Base-by-base conservation (phyloP, 2,888 invertebrate genomes). In the Leucozona laternaria region DNA sequence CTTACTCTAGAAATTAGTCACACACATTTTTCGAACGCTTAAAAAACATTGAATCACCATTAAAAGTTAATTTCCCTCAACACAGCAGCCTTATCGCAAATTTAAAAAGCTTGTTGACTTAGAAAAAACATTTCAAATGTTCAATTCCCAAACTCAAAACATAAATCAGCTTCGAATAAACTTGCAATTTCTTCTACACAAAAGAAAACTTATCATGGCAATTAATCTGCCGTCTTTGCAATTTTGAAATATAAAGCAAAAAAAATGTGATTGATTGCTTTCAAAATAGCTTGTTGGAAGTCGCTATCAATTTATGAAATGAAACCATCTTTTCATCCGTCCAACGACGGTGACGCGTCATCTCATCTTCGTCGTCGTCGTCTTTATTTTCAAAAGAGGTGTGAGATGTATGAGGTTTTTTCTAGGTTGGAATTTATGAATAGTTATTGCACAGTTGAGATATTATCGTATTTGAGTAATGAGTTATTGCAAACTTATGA, bases 211-310 rank as follows among this genome's bases (percentile, higher is more conserved):
- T 78, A 62, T 78, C 62, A 43, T 40, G 20, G 55, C 53, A 72
- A 64, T 79, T 79, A 62, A 79, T 79, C 72, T 68, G 31, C 45
- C 55, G 62, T 64, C 68, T 43, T 37, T 55, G 45, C 43, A 64
- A 28, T 28, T 72, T 64, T 55, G 4, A 72, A 64, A 71, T 45
- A 20, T 15, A 57, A 60, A 22, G 13, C n/a, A 55, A 45, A 45
- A 60, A 60, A 64, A 62, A 8, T 64, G 64, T 79, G 79, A 79
- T 72, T 79, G 79, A 79, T 72, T 55, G 64, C 71, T 53, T 37
- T 72, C 34, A 72, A 71, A 79, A 64, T 55, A 64, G 45, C 62
- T 64, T 71, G 53, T 71, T 57, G 71, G 37, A 45, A 71, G 31
- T 64, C 28, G 31, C 55, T 66, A 76, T 66, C 66, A 57, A 76